Percentiles rank a stretch among this genome's conserved stretches.
These are phyloP conservation scores for Thyatira batis DNA, from an alignment of 2,888 invertebrate genomes.

Conservation along the genomic window DNA sequence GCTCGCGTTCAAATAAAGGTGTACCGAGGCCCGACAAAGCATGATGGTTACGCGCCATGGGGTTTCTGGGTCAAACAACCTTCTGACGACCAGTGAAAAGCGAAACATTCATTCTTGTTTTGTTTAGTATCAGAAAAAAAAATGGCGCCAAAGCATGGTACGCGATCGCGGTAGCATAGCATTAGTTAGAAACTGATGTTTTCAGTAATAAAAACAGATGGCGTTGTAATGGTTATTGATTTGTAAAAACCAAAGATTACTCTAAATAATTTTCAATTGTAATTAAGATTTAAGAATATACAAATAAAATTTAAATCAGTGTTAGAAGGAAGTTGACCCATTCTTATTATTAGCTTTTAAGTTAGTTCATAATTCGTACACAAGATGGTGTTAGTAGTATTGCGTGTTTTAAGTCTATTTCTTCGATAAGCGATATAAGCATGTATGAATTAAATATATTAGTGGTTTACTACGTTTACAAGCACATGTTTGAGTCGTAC, in stretches of 20 bases:
- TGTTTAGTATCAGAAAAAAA: too few species aligned
- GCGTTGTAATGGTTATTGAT: background rate
- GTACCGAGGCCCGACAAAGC: conserved; percentile 86
- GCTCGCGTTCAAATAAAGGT: conserved; percentile 88
- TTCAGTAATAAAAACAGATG: background rate
- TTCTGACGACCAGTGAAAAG: conserved; percentile 77
- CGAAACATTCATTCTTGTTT: background rate
- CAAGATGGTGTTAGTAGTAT: conserved; percentile 18
- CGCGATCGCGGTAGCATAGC: background rate
- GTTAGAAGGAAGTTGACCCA: too few species aligned
- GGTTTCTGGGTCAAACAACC: conserved; percentile 89
- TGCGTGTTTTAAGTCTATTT: background rate
- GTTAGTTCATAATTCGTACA: conserved; percentile 2
- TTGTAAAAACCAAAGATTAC: background rate
- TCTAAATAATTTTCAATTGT: background rate
- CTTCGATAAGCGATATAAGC: background rate
- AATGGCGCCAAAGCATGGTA: background rate
- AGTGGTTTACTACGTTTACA: background rate
- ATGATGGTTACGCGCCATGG: conserved; percentile 86
- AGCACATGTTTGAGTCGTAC: background rate
- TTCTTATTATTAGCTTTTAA: background rate
- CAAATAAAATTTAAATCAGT: conserved; percentile 1
- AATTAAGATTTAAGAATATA: background rate
- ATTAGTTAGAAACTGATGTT: background rate
- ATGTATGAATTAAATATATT: background rate